Evolutionary conservation across 2,113 vertebrate species (phyloP).

Genomic region (Oenanthe melanoleuca): DNA sequence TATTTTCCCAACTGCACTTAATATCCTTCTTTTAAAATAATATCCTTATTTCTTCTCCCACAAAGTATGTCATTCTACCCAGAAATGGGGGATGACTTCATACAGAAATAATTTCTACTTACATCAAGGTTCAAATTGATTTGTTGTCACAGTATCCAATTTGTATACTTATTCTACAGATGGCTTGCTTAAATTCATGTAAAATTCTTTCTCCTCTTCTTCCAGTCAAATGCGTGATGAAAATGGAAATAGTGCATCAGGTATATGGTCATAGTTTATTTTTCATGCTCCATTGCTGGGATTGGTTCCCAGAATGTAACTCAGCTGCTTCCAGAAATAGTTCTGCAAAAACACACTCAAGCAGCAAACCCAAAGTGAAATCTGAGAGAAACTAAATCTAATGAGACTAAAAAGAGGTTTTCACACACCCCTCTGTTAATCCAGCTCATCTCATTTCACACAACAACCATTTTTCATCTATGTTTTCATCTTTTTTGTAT

Average conservation of each 20-base stretch:
- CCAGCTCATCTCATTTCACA: background rate
- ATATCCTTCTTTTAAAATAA: background rate
- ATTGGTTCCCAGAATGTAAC: slow-evolving; percentile 14
- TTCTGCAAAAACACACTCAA: slow-evolving; percentile 11
- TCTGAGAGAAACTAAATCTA: background rate
- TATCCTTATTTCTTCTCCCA: background rate
- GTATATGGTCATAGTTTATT: slow-evolving; percentile 17
- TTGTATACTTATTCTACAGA: background rate
- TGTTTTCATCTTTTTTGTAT: background rate
- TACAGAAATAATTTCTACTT: background rate
- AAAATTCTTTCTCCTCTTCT: background rate
- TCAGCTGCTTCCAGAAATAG: slow-evolving; percentile 16
- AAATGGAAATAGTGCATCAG: slow-evolving; percentile 22
- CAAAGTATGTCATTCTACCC: background rate
- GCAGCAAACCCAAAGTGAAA: background rate
- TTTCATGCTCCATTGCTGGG: slow-evolving; percentile 4
- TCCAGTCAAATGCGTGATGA: background rate
- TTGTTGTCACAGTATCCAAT: background rate
- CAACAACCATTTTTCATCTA: background rate
- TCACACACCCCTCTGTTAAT: background rate
- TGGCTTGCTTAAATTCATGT: background rate
- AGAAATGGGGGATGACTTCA: background rate
- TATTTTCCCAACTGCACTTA: background rate
- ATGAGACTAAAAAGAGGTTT: background rate
- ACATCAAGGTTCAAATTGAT: background rate